phyloP scores from a whole-genome alignment of 2,113 vertebrate species.

The Cinclus mexicanus region DNA sequence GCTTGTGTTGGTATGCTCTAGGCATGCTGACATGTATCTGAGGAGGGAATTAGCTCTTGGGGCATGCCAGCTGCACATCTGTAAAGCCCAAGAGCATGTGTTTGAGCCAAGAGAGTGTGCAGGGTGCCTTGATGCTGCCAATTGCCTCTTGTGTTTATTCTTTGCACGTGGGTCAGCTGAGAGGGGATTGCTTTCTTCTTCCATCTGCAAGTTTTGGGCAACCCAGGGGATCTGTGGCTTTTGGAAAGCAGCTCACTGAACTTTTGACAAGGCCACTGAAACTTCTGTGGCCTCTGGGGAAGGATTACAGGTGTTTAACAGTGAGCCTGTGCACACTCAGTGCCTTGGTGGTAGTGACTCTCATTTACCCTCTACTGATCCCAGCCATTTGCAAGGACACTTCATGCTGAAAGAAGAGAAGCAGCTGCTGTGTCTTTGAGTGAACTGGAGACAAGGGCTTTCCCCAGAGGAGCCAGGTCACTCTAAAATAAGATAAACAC shows the following conservation, averaged over 20 bases:
- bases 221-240: neutral
- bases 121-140: neutral
- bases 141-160: neutral
- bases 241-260: neutral
- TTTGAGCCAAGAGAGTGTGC: neutral
- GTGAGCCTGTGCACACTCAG: neutral
- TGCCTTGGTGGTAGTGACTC: neutral
- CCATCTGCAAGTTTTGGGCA: neutral
- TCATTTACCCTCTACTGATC: neutral
- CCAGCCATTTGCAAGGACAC: neutral
- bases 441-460: neutral
- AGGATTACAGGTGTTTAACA: neutral
- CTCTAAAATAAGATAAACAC: slow-evolving; percentile 15
- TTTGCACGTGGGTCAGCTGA: neutral
- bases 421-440: neutral
- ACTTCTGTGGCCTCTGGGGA: neutral
- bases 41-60: neutral
- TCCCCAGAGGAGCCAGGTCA: neutral
- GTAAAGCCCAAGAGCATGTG: neutral
- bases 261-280: neutral
- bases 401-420: neutral
- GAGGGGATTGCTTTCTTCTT: neutral
- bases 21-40: neutral
- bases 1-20: neutral
- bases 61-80: neutral